Conservation (phyloP, 1,140 invertebrate genomes). For the Aphis gossypii region DNA sequence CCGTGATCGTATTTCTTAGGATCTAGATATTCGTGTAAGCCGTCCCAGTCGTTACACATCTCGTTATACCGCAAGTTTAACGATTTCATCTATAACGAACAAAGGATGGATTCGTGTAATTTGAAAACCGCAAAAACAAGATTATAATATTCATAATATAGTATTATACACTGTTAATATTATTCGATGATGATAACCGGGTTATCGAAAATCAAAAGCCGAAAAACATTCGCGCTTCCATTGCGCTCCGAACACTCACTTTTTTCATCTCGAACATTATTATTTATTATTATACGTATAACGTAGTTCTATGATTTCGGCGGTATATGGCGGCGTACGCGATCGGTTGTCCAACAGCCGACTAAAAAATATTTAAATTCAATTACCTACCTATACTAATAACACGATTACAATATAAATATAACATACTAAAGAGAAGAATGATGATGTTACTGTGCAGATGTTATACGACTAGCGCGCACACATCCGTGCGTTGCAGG, state of each 20-base stretch:
- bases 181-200: too few species aligned
- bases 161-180: neutral
- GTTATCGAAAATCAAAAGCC: neutral
- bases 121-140: neutral
- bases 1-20: neutral
- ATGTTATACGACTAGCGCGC: neutral
- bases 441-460: neutral
- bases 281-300: too few species aligned
- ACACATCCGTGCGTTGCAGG: neutral
- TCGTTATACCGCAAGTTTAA: slow-evolving; percentile 24
- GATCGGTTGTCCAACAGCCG: neutral
- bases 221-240: neutral
- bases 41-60: slow-evolving; percentile 61
- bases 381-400: neutral
- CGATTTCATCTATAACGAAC: neutral
- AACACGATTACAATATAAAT: too few species aligned
- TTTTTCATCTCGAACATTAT: neutral
- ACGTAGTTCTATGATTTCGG: neutral
- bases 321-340: neutral
- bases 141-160: neutral
- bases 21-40: slow-evolving; percentile 63
- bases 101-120: neutral
- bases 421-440: too few species aligned
- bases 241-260: neutral
- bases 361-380: neutral